Evolutionary conservation across 2,888 invertebrate genomes (phyloP).

Genomic region (Eurytoma californica): DNA sequence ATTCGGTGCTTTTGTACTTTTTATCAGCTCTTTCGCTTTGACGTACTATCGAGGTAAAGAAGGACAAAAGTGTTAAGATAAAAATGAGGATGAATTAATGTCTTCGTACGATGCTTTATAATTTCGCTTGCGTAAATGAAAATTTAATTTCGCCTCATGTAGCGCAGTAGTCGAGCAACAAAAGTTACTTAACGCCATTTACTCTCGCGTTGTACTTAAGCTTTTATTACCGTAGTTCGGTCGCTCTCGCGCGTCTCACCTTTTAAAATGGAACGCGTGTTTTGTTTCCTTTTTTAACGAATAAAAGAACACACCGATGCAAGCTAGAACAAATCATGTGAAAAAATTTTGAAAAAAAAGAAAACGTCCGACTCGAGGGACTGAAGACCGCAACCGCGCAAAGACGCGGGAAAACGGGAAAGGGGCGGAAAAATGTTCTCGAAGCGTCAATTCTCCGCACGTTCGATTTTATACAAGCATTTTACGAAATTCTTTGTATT

Average conservation of each 20-base stretch:
- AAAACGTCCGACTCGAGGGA: too few relatives aligned
- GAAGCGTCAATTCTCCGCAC: slow-evolving; percentile 49
- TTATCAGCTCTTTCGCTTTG: slow-evolving; percentile 35
- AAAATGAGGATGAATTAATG: slow-evolving; percentile 31
- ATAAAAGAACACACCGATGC: neutral
- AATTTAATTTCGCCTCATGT: slow-evolving; percentile 55
- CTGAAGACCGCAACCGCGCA: slow-evolving; percentile 10
- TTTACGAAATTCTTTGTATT: slow-evolving; percentile 64
- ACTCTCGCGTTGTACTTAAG: slow-evolving; percentile 59
- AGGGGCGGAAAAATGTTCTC: slow-evolving; percentile 42
- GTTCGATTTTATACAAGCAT: slow-evolving; percentile 62
- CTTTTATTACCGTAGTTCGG: slow-evolving; percentile 49
- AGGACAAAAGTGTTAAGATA: slow-evolving; percentile 6
- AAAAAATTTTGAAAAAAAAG: slow-evolving; percentile 2
- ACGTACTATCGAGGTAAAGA: slow-evolving; percentile 5
- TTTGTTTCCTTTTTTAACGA: slow-evolving; percentile 32
- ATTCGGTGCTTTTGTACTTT: slow-evolving; percentile 47
- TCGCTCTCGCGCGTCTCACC: slow-evolving; percentile 49
- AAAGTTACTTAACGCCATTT: slow-evolving; percentile 60
- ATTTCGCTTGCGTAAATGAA: slow-evolving; percentile 44
- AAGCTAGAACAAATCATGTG: slow-evolving; percentile 5
- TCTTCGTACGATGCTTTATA: slow-evolving; percentile 46
- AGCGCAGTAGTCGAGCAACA: slow-evolving; percentile 54
- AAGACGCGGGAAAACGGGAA: slow-evolving; percentile 16
- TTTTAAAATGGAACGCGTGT: slow-evolving; percentile 63